Evolutionary conservation across 2,797 vertebrate genomes (phyloP), one percentile per base, ranked within the genome.

Genomic region (Rhabdophis nuchalis): DNA sequence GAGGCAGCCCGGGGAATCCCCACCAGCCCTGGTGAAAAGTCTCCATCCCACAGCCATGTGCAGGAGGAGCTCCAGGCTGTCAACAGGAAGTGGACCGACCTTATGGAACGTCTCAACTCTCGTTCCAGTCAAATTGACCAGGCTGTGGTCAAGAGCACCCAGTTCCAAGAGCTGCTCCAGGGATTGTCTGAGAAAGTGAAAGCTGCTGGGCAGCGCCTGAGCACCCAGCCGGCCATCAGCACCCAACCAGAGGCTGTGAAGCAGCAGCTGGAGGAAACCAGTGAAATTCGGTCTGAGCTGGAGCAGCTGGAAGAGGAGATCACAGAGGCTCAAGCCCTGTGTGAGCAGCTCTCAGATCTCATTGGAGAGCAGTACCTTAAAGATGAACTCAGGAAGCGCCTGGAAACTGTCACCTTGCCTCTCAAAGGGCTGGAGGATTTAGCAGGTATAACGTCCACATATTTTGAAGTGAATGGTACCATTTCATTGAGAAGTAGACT

Each of bases 331-430:
- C 98, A 99, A 97, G 94, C 86, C 90, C 98, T 99, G 87, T 99
- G 99, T 16, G 92, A 95, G 41, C 99, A 99, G 95, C 98, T 99
- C 87, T 99, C 98, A 0, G 1, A 97, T 88, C 98, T 99, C 77
- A 98, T 99, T 12, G 98, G 97, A 4, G 99, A 99, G 91, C 98
- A 99, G 3, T 99, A 99, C 96, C 98, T 99, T 95, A 98, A 98
- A 95, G 99, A 99, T n/a, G 99, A 99, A 97, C 97, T 99, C 60
- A 98, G 97, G 93, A 99, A 99, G 93, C 98, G 99, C 8, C 97
- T 99, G 96, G 98, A 99, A 95, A 98, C 98, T 0, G 98, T 99
- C 94, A 98, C 98, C 0, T 96, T 97, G 20, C 99, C 99, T 1
- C 98, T 99, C 93, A 98, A 96, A 96, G 99, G 97, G 90, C 97